phyloP scores from a whole-genome alignment of 2,888 invertebrate genomes.

The Malthinus flaveolus region DNA sequence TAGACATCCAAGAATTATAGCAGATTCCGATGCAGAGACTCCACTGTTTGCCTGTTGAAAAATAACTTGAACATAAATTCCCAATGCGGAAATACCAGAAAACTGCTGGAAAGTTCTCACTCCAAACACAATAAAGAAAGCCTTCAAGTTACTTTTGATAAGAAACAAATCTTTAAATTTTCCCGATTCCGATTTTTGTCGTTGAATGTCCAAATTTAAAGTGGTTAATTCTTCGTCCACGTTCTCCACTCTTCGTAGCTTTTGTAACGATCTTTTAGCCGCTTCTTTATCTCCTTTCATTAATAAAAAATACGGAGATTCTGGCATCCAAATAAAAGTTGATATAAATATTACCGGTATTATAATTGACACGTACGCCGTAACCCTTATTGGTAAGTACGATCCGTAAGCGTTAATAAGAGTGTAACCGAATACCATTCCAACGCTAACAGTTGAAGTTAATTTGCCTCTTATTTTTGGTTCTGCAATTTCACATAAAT shows the following conservation, averaged over 20 bases:
- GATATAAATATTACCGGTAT: constrained; percentile 35
- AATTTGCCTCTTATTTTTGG: constrained; percentile 34
- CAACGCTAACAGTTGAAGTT: constrained; percentile 29
- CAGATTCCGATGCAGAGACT: constrained; percentile 45
- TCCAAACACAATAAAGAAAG: constrained; percentile 63
- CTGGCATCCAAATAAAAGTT: constrained; percentile 56
- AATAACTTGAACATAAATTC: constrained; percentile 44
- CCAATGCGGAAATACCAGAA: constrained; percentile 41
- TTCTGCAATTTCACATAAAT: constrained; percentile 36
- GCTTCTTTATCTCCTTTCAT: constrained; percentile 40
- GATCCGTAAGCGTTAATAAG: constrained; percentile 41
- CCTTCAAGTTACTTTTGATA: constrained; percentile 63
- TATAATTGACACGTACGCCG: constrained; percentile 24
- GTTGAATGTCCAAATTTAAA: constrained; percentile 39
- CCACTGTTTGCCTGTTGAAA: constrained; percentile 45
- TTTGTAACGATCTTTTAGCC: constrained; percentile 37
- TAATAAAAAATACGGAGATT: constrained; percentile 59
- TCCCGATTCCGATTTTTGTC: constrained; percentile 50
- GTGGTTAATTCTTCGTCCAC: constrained; percentile 41
- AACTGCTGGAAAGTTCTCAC: constrained; percentile 49
- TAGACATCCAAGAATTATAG: constrained; percentile 53
- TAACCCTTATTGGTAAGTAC: constrained; percentile 10
- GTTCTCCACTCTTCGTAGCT: constrained; percentile 36
- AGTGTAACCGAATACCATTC: constrained; percentile 19
- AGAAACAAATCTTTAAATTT: constrained; percentile 59